Evolutionary conservation across 2,888 invertebrate species (phyloP).

Genomic region (Ennomos erosarius): DNA sequence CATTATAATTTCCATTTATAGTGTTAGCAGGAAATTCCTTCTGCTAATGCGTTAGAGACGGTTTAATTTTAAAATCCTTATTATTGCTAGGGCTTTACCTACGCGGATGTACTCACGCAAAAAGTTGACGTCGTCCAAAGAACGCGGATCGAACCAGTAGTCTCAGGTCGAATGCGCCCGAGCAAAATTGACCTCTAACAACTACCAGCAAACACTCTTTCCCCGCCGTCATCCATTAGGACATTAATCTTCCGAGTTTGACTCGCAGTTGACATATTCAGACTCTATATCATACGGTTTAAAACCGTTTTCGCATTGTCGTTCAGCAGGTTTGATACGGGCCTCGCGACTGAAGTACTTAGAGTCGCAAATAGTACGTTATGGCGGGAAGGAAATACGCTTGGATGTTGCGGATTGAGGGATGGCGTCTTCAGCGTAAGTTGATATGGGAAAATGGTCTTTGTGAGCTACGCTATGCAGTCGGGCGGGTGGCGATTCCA

Average conservation of each 20-base stretch:
- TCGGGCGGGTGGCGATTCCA: constrained; percentile 70
- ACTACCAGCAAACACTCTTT: constrained; percentile 59
- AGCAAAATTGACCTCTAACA: constrained; percentile 66
- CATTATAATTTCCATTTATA: no score
- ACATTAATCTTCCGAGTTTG: constrained; percentile 63
- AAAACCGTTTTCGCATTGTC: constrained; percentile 64
- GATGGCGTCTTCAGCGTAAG: constrained; percentile 64
- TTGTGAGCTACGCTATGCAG: constrained; percentile 68
- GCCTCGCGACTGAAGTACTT: constrained; percentile 34
- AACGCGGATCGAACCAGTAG: constrained; percentile 78
- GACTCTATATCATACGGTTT: constrained; percentile 62
- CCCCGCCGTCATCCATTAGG: constrained; percentile 59
- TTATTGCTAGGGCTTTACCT: constrained; percentile 69
- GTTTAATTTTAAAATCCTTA: constrained; percentile 68
- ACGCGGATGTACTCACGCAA: constrained; percentile 74
- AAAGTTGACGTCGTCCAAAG: constrained; percentile 78
- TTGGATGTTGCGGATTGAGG: constrained; percentile 61
- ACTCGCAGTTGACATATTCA: constrained; percentile 54
- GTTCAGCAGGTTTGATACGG: constrained; percentile 39
- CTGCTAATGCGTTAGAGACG: constrained; percentile 5
- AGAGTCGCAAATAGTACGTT: constrained; percentile 64
- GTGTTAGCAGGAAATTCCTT: no score
- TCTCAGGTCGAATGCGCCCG: constrained; percentile 51
- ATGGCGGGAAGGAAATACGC: constrained; percentile 65
- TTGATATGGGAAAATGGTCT: constrained; percentile 61